These are phyloP conservation scores for Pararge aegeria DNA, from an alignment of 1,140 invertebrate genomes.

Conservation along the genomic window DNA sequence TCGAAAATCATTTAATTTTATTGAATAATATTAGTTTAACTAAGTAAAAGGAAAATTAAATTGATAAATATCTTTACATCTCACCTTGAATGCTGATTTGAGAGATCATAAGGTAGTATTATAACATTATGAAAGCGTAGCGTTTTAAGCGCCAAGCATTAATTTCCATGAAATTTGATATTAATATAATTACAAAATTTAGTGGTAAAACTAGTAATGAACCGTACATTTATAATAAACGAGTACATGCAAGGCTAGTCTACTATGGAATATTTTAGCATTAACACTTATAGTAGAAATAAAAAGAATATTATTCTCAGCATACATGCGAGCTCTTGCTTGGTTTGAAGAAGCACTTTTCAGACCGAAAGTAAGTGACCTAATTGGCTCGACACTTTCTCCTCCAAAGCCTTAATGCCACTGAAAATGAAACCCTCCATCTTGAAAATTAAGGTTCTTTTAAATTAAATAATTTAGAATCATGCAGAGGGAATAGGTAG, in stretches of 20 bases:
- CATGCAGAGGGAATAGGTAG: no score
- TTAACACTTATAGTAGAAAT: background rate
- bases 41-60: background rate
- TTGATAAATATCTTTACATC: background rate
- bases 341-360: constrained; percentile 14
- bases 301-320: background rate
- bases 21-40: background rate
- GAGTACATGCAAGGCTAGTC: no score
- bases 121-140: background rate
- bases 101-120: background rate
- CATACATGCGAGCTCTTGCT: constrained; percentile 17
- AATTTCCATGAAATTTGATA: no score
- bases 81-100: background rate
- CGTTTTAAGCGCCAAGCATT: background rate
- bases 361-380: constrained; percentile 22
- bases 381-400: constrained; percentile 24
- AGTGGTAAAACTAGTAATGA: no score
- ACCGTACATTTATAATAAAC: no score
- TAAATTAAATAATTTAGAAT: background rate
- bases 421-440: background rate
- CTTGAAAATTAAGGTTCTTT: background rate
- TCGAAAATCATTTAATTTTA: background rate
- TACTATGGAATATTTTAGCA: background rate
- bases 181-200: no score
- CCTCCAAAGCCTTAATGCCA: background rate